These are phyloP conservation scores for Xylocopa sonorina DNA, from an alignment of 1,140 invertebrate species.

Conservation along the genomic window DNA sequence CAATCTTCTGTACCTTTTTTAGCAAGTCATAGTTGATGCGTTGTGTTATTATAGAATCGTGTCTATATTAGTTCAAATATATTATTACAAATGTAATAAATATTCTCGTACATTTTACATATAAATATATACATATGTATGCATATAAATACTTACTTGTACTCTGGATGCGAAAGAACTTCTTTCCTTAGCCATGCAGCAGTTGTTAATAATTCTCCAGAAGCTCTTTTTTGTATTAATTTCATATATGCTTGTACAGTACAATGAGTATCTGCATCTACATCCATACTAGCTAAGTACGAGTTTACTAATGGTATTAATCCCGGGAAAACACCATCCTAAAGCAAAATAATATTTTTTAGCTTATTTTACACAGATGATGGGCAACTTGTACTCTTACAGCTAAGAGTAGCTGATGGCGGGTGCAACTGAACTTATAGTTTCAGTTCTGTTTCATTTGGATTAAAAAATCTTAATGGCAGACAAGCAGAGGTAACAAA, in stretches of 20 bases:
- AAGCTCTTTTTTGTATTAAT: slow-evolving; percentile 94
- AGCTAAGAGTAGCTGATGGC: too few species aligned
- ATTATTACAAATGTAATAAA: slow-evolving; percentile 20
- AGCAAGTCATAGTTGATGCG: slow-evolving; percentile 97
- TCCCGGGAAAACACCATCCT: slow-evolving; percentile 95
- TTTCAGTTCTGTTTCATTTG: too few species aligned
- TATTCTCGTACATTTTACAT: not conserved
- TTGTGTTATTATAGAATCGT: slow-evolving; percentile 95
- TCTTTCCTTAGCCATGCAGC: slow-evolving; percentile 96
- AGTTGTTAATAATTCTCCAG: slow-evolving; percentile 92
- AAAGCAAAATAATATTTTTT: slow-evolving; percentile 52
- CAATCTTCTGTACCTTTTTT: slow-evolving; percentile 88
- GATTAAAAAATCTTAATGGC: too few species aligned
- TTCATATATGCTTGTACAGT: slow-evolving; percentile 98
- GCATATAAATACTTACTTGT: slow-evolving; percentile 85
- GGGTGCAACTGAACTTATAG: too few species aligned
- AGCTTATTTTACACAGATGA: too few species aligned
- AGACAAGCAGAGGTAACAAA: too few species aligned
- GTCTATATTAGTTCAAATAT: slow-evolving; percentile 79
- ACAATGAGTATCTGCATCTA: slow-evolving; percentile 98
- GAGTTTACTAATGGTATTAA: slow-evolving; percentile 96
- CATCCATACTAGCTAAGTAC: slow-evolving; percentile 96
- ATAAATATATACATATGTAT: not conserved
- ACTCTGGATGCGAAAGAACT: slow-evolving; percentile 93
- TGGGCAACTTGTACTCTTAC: too few species aligned